Evolutionary conservation across 2,888 invertebrate genomes (phyloP).

Genomic region (Biston stratarius): DNA sequence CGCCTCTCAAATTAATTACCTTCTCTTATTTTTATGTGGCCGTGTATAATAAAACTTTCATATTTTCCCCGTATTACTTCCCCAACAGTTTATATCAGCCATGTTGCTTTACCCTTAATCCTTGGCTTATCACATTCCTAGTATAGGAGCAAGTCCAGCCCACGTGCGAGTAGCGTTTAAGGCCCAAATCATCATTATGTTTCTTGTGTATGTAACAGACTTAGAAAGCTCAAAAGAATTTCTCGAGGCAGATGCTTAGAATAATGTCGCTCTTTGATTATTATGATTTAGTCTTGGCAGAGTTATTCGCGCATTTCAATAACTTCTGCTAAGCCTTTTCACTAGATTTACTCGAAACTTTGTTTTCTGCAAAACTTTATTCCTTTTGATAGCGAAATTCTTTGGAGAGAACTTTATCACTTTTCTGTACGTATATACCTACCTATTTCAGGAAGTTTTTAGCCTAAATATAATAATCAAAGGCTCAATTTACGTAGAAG

Average conservation of each 20-base stretch:
- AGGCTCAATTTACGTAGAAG: slow-evolving; percentile 1
- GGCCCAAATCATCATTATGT: slow-evolving; percentile 13
- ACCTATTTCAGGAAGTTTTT: slow-evolving; percentile 40
- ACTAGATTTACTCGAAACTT: slow-evolving; percentile 43
- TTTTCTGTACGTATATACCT: slow-evolving; percentile 9
- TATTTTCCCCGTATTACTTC: slow-evolving; percentile 41
- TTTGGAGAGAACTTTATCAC: slow-evolving; percentile 35
- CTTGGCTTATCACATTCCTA: slow-evolving; percentile 36
- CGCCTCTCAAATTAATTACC: slow-evolving; percentile 61
- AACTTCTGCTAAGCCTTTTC: slow-evolving; percentile 37
- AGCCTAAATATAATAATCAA: slow-evolving; percentile 32
- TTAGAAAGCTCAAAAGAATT: slow-evolving; percentile 16
- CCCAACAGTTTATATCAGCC: slow-evolving; percentile 30
- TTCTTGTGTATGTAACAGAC: slow-evolving; percentile 7
- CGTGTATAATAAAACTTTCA: slow-evolving; percentile 54
- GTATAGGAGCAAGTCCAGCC: slow-evolving; percentile 15
- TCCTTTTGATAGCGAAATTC: slow-evolving; percentile 39
- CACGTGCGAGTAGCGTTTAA: slow-evolving; percentile 15
- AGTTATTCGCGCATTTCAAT: slow-evolving; percentile 29
- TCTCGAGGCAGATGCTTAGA: slow-evolving; percentile 16
- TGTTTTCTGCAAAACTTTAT: slow-evolving; percentile 39
- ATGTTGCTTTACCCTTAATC: slow-evolving; percentile 41
- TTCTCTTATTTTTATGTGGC: slow-evolving; percentile 53
- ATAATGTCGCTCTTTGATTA: slow-evolving; percentile 24
- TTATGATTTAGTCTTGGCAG: slow-evolving; percentile 23